Evolutionary conservation across 1,140 invertebrate genomes (phyloP).

Genomic region (Hylaeus anthracinus): DNA sequence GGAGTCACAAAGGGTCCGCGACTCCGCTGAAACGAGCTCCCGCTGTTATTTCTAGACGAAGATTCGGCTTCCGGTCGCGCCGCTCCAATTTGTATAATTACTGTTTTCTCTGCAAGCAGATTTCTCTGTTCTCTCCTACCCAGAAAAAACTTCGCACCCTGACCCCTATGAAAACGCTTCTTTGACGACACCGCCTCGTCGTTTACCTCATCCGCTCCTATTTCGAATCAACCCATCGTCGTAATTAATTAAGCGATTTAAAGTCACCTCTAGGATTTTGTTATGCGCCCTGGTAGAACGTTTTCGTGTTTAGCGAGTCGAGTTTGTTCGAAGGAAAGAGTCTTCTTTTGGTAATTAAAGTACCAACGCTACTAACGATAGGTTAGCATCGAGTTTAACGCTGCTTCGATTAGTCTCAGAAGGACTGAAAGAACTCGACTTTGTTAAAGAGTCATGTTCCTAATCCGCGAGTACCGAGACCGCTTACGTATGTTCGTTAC

Average conservation of each 20-base stretch:
- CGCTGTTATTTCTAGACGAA: constrained; percentile 68
- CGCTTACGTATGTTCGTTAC: constrained; percentile 17
- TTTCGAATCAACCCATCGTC: constrained; percentile 1
- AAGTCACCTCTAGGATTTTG: too few species aligned
- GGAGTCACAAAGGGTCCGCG: constrained; percentile 48
- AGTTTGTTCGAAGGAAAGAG: too few species aligned
- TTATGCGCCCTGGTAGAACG: too few species aligned
- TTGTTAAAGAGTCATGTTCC: background rate
- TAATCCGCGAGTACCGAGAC: background rate
- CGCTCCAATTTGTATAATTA: constrained; percentile 64
- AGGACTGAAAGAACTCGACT: too few species aligned
- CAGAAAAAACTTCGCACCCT: constrained; percentile 14
- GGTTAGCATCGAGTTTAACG: too few species aligned
- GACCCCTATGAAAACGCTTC: background rate
- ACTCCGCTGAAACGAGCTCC: constrained; percentile 36
- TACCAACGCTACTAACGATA: too few species aligned
- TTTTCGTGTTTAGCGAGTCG: too few species aligned
- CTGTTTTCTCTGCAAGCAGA: constrained; percentile 65
- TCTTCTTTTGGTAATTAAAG: too few species aligned
- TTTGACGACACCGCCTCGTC: background rate
- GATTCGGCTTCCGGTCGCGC: constrained; percentile 63
- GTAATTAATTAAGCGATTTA: background rate
- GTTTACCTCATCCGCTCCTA: background rate
- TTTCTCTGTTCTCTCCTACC: constrained; percentile 21
- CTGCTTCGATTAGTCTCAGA: too few species aligned